Evolutionary conservation across 2,113 vertebrate species (phyloP), one percentile per base, ranked within the genome.

Genomic region (Grammomys dolichurus): DNA sequence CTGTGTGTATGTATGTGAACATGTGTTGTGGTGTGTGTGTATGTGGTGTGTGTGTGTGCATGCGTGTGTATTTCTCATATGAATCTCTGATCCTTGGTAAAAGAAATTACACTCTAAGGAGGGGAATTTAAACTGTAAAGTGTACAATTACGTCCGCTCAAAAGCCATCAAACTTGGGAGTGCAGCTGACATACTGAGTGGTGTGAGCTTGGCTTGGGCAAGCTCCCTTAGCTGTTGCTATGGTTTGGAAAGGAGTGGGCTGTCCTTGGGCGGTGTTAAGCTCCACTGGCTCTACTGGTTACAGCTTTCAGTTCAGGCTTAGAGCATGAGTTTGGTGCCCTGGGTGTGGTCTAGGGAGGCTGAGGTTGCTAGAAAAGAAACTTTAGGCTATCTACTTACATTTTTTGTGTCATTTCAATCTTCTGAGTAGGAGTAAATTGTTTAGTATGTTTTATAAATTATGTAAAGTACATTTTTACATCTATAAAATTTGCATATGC

Each of bases 161-260:
- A 36, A 58, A 91, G 56, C 75, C 54, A n/a, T 54, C 46, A 36
- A 10, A 31, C 58, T 40, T 43, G 43, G 58, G 84, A 76, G 51
- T 3, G 65, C 51, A 26, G 16, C 12, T 12, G 48, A 56, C 51
- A 65, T 26, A 20, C 40, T 88, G 26, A 17, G 28, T 48, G 0
- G 0, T 65, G 16, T 72, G 89, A 89, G 69, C 75, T 31, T 31
- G 78, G 84, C 93, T 95, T 33, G 70, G 93, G 93, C 36, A 84
- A 40, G 78, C 72, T 73, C 67, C 33, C 7, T 94, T 97, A 48
- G 73, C 80, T 96, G 84, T 93, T 96, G 88, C 84, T 93, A n/a
- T 95, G 76, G 88, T 91, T 97, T 96, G 95, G 98, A 98, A 98
- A 98, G 98, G 98, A 97, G 33, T 40, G 95, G 96, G 81, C 12